These are phyloP conservation scores for Pseudobourletiella spinata DNA, from an alignment of 1,140 invertebrate species.

Conservation along the genomic window DNA sequence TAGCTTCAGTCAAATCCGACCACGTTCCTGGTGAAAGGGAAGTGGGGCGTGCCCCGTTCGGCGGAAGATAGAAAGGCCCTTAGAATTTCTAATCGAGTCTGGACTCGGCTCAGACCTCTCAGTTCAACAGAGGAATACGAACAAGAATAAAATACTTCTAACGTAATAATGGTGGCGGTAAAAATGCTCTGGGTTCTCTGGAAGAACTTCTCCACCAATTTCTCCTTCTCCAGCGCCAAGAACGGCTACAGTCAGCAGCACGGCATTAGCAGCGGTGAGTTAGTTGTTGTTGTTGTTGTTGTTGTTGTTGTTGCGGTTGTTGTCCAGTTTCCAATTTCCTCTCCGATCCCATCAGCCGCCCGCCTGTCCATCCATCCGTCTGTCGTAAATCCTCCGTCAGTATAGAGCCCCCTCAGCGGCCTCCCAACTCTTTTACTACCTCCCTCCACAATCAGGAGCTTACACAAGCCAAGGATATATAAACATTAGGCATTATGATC, in stretches of 20 bases:
- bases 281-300: too few relatives aligned
- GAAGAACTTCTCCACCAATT: constrained; percentile 33
- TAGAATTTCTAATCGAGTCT: too few relatives aligned
- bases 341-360: not conserved
- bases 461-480: too few relatives aligned
- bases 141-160: not conserved
- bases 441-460: too few relatives aligned
- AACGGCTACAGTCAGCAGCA: constrained; percentile 1
- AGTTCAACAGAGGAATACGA: not conserved
- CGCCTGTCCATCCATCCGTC: too few relatives aligned
- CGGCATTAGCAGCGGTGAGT: constrained; percentile 3
- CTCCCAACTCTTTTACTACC: too few relatives aligned
- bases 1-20: too few relatives aligned
- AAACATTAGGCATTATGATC: too few relatives aligned
- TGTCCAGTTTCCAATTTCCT: not conserved
- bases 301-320: too few relatives aligned
- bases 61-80: too few relatives aligned
- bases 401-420: too few relatives aligned
- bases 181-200: constrained; percentile 33
- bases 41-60: not conserved
- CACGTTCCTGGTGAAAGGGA: too few relatives aligned
- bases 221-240: constrained; percentile 30
- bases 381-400: not conserved
- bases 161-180: constrained; percentile 30
- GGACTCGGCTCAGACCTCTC: not conserved